phyloP scores from a whole-genome alignment of 2,113 vertebrate species.

The Phocoena sinus region DNA sequence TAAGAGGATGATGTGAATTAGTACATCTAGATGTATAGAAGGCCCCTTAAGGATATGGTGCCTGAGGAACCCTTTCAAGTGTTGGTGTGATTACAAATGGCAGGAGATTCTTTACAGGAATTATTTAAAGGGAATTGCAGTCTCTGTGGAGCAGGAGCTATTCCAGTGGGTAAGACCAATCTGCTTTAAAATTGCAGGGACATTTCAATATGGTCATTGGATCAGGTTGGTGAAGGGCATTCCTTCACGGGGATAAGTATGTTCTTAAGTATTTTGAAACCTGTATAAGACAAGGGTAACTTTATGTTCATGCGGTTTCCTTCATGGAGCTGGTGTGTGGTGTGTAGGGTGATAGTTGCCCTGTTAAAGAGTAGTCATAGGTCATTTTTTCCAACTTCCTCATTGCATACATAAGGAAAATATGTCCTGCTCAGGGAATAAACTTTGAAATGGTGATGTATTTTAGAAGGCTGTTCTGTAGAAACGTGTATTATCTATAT shows the following conservation, averaged over 20 bases:
- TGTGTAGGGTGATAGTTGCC: not conserved
- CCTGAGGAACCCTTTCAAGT: not conserved
- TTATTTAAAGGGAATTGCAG: not conserved
- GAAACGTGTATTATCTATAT: not conserved
- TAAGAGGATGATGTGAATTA: not conserved
- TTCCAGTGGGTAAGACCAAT: not conserved
- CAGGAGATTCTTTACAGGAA: not conserved
- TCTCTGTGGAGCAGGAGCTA: not conserved
- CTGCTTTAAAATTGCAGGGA: not conserved
- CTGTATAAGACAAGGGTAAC: not conserved
- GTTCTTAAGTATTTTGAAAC: conserved; percentile 13
- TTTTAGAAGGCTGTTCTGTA: not conserved
- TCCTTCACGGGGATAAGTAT: not conserved
- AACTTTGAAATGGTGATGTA: not conserved
- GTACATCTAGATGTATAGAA: not conserved
- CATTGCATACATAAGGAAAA: not conserved
- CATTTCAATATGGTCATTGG: not conserved
- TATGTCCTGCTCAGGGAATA: not conserved
- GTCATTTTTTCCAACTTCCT: not conserved
- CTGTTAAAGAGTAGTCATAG: not conserved
- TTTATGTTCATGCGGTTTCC: not conserved
- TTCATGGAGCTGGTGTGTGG: not conserved
- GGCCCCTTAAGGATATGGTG: not conserved
- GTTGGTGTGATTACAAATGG: not conserved
- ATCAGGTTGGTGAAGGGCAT: not conserved